These are phyloP conservation scores for western clawed frog (Xenopus tropicalis) DNA, from an alignment of 2,113 vertebrate genomes.

Conservation along the genomic window UCB_Xtro_10.0 CM004447.2:2102501-2103000, in stretches of 20 bases:
- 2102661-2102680: constrained; percentile 64
- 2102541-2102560: constrained; percentile 74
- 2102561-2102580: constrained; percentile 74
- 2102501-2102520: no score
- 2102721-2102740: no score
- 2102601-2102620: constrained; percentile 78
- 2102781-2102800: no score
- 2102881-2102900: not conserved
- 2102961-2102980: no score
- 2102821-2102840: not conserved
- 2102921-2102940: constrained; percentile 83
- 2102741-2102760: no score
- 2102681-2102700: not conserved
- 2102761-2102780: no score
- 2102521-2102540: not conserved
- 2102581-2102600: constrained; percentile 75
- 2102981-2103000: no score
- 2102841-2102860: constrained; percentile 57
- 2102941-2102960: constrained; percentile 28
- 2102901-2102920: constrained; percentile 80
- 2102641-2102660: constrained; percentile 63
- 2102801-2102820: not conserved
- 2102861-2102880: not conserved
- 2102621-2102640: constrained; percentile 75
- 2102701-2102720: not conserved